phyloP scores from a whole-genome alignment of 2,888 invertebrate genomes.

The Amiota communis region DNA sequence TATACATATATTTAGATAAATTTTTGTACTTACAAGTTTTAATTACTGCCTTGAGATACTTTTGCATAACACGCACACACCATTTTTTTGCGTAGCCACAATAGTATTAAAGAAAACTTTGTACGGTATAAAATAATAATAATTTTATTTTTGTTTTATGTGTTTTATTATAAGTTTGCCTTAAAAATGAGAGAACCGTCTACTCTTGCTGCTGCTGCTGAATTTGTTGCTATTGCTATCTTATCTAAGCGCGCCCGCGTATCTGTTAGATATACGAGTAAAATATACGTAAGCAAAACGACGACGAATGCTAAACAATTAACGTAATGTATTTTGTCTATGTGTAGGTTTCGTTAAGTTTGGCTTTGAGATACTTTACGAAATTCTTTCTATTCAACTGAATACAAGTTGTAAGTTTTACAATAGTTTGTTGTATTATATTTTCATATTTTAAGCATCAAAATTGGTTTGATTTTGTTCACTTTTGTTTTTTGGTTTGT shows the following conservation, averaged over 20 bases:
- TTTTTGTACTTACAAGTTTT: too few relatives aligned
- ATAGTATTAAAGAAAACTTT: background rate
- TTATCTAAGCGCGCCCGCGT: background rate
- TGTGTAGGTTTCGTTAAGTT: too few relatives aligned
- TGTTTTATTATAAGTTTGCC: background rate
- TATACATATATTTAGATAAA: too few relatives aligned
- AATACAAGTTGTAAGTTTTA: too few relatives aligned
- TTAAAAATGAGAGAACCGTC: background rate
- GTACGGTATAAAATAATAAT: background rate
- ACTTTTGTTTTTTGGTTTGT: background rate
- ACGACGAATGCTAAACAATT: slow-evolving; percentile 1
- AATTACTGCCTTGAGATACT: too few relatives aligned
- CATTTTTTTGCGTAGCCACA: too few relatives aligned
- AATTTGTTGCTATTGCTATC: background rate
- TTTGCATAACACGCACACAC: too few relatives aligned
- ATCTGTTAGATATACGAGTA: background rate
- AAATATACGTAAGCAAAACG: background rate
- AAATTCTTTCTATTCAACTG: too few relatives aligned
- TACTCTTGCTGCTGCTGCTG: background rate
- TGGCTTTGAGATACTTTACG: too few relatives aligned
- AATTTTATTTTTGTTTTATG: slow-evolving; percentile 1
- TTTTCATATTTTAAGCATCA: too few relatives aligned
- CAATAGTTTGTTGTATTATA: too few relatives aligned
- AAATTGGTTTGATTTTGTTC: too few relatives aligned
- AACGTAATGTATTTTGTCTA: background rate